These are phyloP conservation scores for Chrysomela aeneicollis DNA, from an alignment of 2,888 invertebrate species.

Conservation along the genomic window DNA sequence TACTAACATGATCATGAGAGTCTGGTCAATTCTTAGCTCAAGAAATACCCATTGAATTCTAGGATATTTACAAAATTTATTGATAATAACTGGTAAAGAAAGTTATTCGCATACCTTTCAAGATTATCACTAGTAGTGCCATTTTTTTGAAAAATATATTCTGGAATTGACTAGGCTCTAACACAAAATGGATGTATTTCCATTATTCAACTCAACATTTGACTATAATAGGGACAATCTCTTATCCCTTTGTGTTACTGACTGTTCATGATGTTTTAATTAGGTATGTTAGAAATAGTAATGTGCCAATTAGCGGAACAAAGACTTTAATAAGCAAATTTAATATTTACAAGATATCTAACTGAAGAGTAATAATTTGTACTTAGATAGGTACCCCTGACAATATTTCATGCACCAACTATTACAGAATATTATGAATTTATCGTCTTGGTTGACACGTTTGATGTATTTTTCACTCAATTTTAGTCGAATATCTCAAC, in stretches of 20 bases:
- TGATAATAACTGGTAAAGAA: too few relatives aligned
- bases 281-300: slow-evolving; percentile 41
- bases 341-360: slow-evolving; percentile 33
- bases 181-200: slow-evolving; percentile 51
- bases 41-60: slow-evolving; percentile 7
- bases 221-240: slow-evolving; percentile 63
- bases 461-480: too few relatives aligned
- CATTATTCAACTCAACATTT: slow-evolving; percentile 55
- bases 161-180: slow-evolving; percentile 31
- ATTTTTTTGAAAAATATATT: slow-evolving; percentile 4
- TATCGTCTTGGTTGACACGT: too few relatives aligned
- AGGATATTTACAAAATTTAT: too few relatives aligned
- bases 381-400: slow-evolving; percentile 1
- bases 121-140: too few relatives aligned
- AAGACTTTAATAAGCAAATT: slow-evolving; percentile 42
- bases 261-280: slow-evolving; percentile 50
- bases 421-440: background rate
- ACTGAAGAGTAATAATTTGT: slow-evolving; percentile 11
- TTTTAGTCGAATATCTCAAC: too few relatives aligned
- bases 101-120: too few relatives aligned
- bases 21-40: slow-evolving; percentile 36
- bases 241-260: slow-evolving; percentile 57
- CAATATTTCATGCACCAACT: background rate
- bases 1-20: slow-evolving; percentile 46
- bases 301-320: slow-evolving; percentile 55